A percentile compares a stretch with the other conserved stretches of the same genome.
Evolutionary conservation across 2,113 vertebrate species (phyloP).

Genomic region (Merops nubicus): DNA sequence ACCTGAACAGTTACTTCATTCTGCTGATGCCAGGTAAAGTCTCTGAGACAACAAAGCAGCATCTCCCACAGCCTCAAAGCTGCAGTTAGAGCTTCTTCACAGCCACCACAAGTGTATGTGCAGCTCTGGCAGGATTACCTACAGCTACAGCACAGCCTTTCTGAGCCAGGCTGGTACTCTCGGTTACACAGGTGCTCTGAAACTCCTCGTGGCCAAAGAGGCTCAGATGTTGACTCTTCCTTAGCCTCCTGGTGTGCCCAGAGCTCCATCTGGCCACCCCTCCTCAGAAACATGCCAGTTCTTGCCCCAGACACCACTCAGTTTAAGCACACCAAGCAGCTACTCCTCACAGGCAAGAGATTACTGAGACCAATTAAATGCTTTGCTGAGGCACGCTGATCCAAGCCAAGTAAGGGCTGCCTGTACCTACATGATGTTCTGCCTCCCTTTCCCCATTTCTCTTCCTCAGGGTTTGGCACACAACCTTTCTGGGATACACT

Average conservation of each 20-base stretch:
- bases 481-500: accelerated
- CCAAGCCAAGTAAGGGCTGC: neutral
- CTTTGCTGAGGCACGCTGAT: neutral
- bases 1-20: neutral
- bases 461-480: too few relatives aligned
- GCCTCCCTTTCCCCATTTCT: neutral
- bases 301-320: accelerated
- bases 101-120: neutral
- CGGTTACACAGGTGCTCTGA: neutral
- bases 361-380: neutral
- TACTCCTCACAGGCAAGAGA: neutral
- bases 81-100: neutral
- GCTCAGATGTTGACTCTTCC: too few relatives aligned
- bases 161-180: neutral
- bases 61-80: neutral
- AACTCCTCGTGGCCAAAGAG: neutral
- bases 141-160: accelerated
- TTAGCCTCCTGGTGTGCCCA: neutral
- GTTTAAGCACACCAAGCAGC: neutral
- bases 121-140: neutral
- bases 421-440: neutral
- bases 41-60: neutral
- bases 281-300: neutral
- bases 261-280: neutral
- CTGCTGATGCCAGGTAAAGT: neutral